Conservation (phyloP, 2,797 vertebrate genomes). For the Poecilia gillii region DNA sequence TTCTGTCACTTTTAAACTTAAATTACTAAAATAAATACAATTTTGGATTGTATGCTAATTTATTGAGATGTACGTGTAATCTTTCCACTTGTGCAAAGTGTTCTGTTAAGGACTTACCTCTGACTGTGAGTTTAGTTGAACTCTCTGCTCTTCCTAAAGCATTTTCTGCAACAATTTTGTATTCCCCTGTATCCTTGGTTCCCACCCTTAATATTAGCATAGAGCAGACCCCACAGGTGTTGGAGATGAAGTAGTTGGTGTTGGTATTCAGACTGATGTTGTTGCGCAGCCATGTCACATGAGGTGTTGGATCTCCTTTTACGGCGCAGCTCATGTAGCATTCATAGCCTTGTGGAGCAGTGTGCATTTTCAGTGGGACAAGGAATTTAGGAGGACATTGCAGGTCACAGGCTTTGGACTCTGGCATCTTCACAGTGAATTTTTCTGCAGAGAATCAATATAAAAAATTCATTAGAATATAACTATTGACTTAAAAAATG, state of each 20-base stretch:
- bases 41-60: background rate
- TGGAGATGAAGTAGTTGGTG: constrained; percentile 84
- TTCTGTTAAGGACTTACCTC: constrained; percentile 75
- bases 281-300: constrained; percentile 89
- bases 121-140: constrained; percentile 85
- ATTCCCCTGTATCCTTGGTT: constrained; percentile 85
- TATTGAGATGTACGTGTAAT: background rate
- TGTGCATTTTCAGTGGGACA: constrained; percentile 86
- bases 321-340: constrained; percentile 93
- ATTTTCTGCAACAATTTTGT: constrained; percentile 86
- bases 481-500: background rate
- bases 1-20: background rate
- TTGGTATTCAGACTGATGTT: constrained; percentile 84
- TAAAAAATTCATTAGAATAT: background rate
- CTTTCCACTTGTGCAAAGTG: background rate
- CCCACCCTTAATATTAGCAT: constrained; percentile 86
- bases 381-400: constrained; percentile 85
- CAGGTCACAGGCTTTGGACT: constrained; percentile 76
- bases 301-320: constrained; percentile 85
- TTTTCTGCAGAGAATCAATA: constrained; percentile 77
- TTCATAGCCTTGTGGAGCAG: constrained; percentile 87
- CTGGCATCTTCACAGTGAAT: constrained; percentile 71
- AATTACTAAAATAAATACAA: background rate
- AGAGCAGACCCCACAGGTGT: constrained; percentile 92
- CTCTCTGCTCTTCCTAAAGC: constrained; percentile 81